phyloP scores from a whole-genome alignment of 2,888 invertebrate genomes.

The Oscheius myriophilus region DNA sequence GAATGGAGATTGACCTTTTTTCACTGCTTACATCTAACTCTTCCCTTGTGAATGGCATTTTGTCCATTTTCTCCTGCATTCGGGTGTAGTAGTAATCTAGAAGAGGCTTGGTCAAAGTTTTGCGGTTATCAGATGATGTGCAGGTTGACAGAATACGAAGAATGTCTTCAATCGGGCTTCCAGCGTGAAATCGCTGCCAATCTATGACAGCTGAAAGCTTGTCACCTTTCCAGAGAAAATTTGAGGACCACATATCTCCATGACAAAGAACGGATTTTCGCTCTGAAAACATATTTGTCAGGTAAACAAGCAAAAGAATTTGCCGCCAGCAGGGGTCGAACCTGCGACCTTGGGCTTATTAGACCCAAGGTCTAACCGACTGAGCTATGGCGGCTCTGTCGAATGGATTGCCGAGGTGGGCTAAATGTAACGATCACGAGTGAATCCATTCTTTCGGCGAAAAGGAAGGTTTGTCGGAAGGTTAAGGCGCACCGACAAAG shows the following conservation, averaged over 20 bases:
- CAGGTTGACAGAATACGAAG: conserved; percentile 58
- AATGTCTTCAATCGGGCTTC: conserved; percentile 58
- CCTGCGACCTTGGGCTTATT: conserved; percentile 49
- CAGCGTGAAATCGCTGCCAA: conserved; percentile 61
- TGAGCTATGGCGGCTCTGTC: conserved; percentile 68
- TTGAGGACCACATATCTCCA: conserved; percentile 65
- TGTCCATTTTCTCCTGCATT: conserved; percentile 30
- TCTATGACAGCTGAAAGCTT: conserved; percentile 61
- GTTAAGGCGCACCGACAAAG: too few species aligned
- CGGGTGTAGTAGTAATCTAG: conserved; percentile 43
- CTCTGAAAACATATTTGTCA: conserved; percentile 35
- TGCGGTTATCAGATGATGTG: conserved; percentile 53
- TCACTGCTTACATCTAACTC: conserved; percentile 44
- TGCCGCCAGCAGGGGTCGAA: too few species aligned
- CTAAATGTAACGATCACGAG: too few species aligned
- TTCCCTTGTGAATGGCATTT: conserved; percentile 48
- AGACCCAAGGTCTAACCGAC: conserved; percentile 70
- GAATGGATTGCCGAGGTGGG: too few species aligned
- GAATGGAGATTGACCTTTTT: too few species aligned
- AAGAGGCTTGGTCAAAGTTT: conserved; percentile 36
- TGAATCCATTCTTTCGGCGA: too few species aligned
- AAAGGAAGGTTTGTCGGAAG: too few species aligned
- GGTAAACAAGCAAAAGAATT: background rate
- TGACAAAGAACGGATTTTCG: conserved; percentile 55
- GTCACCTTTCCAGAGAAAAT: conserved; percentile 60